Evolutionary conservation across 2,113 vertebrate species (phyloP).

Genomic region (Lophochroa leadbeateri): DNA sequence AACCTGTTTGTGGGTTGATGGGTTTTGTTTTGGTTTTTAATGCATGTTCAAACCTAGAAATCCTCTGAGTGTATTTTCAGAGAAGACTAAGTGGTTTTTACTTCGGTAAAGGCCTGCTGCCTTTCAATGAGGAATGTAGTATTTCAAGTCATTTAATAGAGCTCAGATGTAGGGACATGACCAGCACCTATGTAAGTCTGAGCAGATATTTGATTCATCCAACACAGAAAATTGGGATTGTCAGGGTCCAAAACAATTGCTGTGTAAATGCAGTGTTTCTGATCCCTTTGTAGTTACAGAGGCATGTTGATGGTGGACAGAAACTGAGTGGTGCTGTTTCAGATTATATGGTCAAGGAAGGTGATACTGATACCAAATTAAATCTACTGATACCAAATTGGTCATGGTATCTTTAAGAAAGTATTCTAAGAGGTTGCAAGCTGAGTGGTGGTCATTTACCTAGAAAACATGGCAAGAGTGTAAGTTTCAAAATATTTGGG

Average conservation of each 20-base stretch:
- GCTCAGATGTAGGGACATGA: not conserved
- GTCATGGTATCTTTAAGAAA: not conserved
- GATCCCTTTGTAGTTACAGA: not conserved
- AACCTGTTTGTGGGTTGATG: not conserved
- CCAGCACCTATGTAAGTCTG: not conserved
- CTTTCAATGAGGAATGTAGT: not conserved
- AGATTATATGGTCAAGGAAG: not conserved
- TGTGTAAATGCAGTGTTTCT: not conserved
- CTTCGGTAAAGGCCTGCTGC: not conserved
- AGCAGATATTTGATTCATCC: not conserved
- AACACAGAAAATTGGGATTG: fast-evolving
- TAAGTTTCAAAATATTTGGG: not conserved
- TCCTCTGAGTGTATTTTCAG: not conserved
- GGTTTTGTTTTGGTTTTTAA: not conserved
- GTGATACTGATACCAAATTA: not conserved
- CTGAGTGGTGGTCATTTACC: not conserved
- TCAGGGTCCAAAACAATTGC: not conserved
- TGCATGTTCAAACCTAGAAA: not conserved
- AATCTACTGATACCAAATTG: not conserved
- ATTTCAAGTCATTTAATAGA: not conserved
- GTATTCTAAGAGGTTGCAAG: not conserved
- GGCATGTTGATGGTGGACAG: not conserved
- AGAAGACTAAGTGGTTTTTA: not conserved
- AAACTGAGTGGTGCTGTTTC: not conserved
- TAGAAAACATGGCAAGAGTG: not conserved